A percentile compares a stretch with the other conserved stretches of the same genome.
These are phyloP conservation scores for Drosophila peninsularis DNA, from an alignment of 2,888 invertebrate species.

Conservation along the genomic window DNA sequence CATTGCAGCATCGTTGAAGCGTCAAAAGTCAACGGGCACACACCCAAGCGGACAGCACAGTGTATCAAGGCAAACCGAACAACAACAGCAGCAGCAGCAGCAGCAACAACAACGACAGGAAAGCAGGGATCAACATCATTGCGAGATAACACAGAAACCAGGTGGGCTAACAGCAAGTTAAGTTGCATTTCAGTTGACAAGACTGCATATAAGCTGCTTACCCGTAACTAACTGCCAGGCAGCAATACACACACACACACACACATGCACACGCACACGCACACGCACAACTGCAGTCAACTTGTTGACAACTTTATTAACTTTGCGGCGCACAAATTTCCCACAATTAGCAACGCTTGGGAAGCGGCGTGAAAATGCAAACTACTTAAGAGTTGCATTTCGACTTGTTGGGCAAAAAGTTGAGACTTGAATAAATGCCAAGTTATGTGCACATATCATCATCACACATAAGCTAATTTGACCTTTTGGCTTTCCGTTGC, in stretches of 20 bases:
- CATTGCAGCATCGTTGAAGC: constrained; percentile 74
- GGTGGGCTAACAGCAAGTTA: constrained; percentile 61
- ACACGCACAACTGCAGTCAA: not conserved
- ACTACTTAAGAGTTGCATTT: constrained; percentile 47
- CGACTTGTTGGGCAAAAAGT: constrained; percentile 1
- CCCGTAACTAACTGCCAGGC: constrained; percentile 1
- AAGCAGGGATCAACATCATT: constrained; percentile 55
- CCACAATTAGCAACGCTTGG: constrained; percentile 46
- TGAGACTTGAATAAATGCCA: constrained; percentile 8
- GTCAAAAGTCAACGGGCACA: constrained; percentile 77
- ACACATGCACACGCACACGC: not conserved
- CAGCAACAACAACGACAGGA: constrained; percentile 39
- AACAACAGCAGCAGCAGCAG: constrained; percentile 27
- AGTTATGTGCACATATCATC: constrained; percentile 3
- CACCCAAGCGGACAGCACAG: constrained; percentile 80
- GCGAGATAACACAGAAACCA: constrained; percentile 76
- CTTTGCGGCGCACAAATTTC: constrained; percentile 22
- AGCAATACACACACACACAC: not conserved
- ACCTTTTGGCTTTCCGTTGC: constrained; percentile 16
- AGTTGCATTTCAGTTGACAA: constrained; percentile 30
- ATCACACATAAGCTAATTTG: not conserved
- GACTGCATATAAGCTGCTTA: constrained; percentile 18
- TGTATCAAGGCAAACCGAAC: constrained; percentile 42
- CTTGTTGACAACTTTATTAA: constrained; percentile 30
- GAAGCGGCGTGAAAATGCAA: constrained; percentile 34